These are phyloP conservation scores for Athetis lepigone DNA, from an alignment of 2,888 invertebrate species.

Conservation along the genomic window DNA sequence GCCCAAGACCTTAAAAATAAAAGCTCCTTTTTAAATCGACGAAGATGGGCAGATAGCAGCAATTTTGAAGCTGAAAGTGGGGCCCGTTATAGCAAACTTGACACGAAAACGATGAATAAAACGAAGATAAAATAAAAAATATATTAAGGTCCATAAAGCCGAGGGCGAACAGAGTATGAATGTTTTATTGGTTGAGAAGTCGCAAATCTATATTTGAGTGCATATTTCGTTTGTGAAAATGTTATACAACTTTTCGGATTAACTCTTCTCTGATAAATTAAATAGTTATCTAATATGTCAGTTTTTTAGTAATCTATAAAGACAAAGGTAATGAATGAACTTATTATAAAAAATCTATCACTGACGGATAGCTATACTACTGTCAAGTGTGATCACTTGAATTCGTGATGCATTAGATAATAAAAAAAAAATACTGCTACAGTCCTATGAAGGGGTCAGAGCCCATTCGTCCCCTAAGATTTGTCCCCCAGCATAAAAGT, in stretches of 20 bases:
- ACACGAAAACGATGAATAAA: slow-evolving; percentile 72
- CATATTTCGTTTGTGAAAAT: slow-evolving; percentile 47
- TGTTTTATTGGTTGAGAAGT: slow-evolving; percentile 70
- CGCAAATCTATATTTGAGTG: slow-evolving; percentile 65
- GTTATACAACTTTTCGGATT: slow-evolving; percentile 23
- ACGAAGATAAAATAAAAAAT: slow-evolving; percentile 75
- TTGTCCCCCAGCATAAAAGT: too few relatives aligned
- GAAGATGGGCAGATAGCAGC: slow-evolving; percentile 24
- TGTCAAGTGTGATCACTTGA: too few relatives aligned
- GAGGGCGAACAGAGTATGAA: slow-evolving; percentile 71
- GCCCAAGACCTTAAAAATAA: background rate
- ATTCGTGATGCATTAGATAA: too few relatives aligned
- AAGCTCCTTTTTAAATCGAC: slow-evolving; percentile 6
- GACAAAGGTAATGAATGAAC: too few relatives aligned
- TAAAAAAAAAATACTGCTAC: too few relatives aligned
- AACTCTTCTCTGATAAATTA: too few relatives aligned
- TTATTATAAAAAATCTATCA: too few relatives aligned
- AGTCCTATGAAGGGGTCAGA: too few relatives aligned
- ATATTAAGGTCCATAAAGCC: slow-evolving; percentile 72
- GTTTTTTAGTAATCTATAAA: too few relatives aligned
- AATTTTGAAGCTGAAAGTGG: slow-evolving; percentile 58
- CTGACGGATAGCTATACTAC: too few relatives aligned
- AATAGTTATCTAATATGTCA: too few relatives aligned
- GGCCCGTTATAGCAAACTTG: slow-evolving; percentile 66
- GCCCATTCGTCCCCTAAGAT: too few relatives aligned